Evolutionary conservation across 2,888 invertebrate species (phyloP).

Genomic region (Agrochola litura): DNA sequence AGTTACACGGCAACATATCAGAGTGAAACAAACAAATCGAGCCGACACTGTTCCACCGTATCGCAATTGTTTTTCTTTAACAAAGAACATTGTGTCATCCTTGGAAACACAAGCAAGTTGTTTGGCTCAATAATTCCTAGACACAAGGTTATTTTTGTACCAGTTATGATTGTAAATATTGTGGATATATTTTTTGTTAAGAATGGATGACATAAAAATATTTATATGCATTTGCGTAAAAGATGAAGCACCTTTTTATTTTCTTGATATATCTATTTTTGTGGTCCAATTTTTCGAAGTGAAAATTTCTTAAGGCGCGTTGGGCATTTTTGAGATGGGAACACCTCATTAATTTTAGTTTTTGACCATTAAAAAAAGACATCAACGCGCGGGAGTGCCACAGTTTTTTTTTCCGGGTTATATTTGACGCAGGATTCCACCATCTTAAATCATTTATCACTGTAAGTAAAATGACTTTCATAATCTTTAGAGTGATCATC

Average conservation of each 20-base stretch:
- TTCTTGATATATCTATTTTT: background rate
- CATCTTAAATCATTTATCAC: too few species aligned
- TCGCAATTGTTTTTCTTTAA: constrained; percentile 46
- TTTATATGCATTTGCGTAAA: background rate
- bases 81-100: constrained; percentile 36
- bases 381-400: too few species aligned
- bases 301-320: too few species aligned
- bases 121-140: constrained; percentile 24
- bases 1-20: background rate
- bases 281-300: too few species aligned
- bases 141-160: constrained; percentile 19
- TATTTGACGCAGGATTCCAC: too few species aligned
- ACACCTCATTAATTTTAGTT: too few species aligned
- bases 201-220: background rate
- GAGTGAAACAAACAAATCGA: constrained; percentile 41
- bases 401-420: too few species aligned
- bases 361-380: too few species aligned
- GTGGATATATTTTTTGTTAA: background rate
- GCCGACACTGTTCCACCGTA: constrained; percentile 9
- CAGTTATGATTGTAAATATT: constrained; percentile 4
- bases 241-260: background rate
- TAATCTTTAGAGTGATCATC: background rate
- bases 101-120: constrained; percentile 13
- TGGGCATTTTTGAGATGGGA: too few species aligned
- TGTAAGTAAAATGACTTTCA: too few species aligned